Conservation (phyloP, 2,797 vertebrate species). For the Cygnus olor region DNA sequence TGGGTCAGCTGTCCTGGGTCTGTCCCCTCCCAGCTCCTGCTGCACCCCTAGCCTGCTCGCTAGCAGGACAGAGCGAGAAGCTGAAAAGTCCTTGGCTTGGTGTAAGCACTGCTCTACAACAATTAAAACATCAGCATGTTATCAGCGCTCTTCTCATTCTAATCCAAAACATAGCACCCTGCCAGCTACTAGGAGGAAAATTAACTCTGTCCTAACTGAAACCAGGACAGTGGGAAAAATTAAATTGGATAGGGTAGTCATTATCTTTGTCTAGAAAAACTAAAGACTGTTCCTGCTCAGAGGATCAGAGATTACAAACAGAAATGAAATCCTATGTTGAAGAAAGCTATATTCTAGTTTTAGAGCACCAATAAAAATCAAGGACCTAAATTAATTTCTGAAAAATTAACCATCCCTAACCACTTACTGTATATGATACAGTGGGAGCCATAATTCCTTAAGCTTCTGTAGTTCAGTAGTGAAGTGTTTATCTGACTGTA, state of each 20-base stretch:
- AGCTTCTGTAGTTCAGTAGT: background rate
- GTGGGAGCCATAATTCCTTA: background rate
- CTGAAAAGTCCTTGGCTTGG: too few relatives aligned
- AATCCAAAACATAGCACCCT: too few relatives aligned
- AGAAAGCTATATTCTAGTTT: background rate
- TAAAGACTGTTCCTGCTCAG: background rate
- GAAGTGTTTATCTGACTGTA: background rate
- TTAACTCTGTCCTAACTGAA: too few relatives aligned
- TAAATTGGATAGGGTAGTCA: background rate
- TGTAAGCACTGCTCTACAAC: too few relatives aligned
- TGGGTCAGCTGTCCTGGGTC: too few relatives aligned
- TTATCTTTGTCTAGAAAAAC: background rate
- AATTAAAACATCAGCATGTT: too few relatives aligned
- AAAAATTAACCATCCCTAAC: background rate
- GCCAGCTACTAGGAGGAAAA: too few relatives aligned
- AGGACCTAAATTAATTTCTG: background rate
- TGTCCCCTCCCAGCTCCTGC: too few relatives aligned
- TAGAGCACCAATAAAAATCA: background rate
- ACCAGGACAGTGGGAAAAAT: too few relatives aligned
- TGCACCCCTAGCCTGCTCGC: too few relatives aligned
- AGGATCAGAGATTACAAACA: background rate
- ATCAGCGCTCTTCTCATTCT: too few relatives aligned
- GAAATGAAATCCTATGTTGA: background rate
- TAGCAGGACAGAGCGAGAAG: too few relatives aligned
- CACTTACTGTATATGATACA: background rate